Percentiles rank a stretch among this genome's conserved stretches.
These are phyloP conservation scores for Trissoscelio sp. DNA, from an alignment of 2,888 invertebrate species.

Conservation along the genomic window DNA sequence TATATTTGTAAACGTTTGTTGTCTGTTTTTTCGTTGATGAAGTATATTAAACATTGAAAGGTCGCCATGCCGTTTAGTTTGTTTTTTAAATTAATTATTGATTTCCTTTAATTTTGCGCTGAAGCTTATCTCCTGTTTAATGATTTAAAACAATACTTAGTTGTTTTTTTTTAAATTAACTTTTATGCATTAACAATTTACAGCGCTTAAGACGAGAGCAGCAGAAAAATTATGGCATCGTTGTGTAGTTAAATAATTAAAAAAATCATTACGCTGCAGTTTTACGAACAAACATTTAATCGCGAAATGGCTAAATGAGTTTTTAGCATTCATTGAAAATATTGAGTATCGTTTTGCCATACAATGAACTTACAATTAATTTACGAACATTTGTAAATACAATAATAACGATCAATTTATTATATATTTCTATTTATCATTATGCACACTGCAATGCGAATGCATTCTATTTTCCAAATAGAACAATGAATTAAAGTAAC, in stretches of 20 bases:
- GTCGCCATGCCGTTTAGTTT: not conserved
- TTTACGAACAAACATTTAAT: slow-evolving; percentile 37
- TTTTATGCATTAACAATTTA: slow-evolving; percentile 14
- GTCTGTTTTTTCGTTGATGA: not conserved
- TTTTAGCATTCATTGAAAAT: slow-evolving; percentile 37
- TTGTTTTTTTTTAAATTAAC: slow-evolving; percentile 12
- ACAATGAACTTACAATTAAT: slow-evolving; percentile 26
- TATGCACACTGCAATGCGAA: slow-evolving; percentile 2
- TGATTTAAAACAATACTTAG: slow-evolving; percentile 15
- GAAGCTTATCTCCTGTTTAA: not conserved
- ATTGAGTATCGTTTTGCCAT: slow-evolving; percentile 5
- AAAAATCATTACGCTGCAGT: slow-evolving; percentile 27
- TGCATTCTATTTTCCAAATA: slow-evolving; percentile 18
- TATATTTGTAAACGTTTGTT: not conserved
- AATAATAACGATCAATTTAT: slow-evolving; percentile 54
- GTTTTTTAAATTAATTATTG: slow-evolving; percentile 20
- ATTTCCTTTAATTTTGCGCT: slow-evolving; percentile 9
- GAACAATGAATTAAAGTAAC: slow-evolving; percentile 59
- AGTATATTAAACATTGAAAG: not conserved
- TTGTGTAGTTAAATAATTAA: slow-evolving; percentile 24
- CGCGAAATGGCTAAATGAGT: slow-evolving; percentile 29
- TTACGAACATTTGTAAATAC: slow-evolving; percentile 41
- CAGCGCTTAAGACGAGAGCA: slow-evolving; percentile 13
- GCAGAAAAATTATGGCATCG: slow-evolving; percentile 20
- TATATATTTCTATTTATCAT: slow-evolving; percentile 51